Percentiles rank a stretch among this genome's conserved stretches.
These are phyloP conservation scores for Rhinolophus sinicus DNA, from an alignment of 2,113 vertebrate species.

Conservation along the genomic window DNA sequence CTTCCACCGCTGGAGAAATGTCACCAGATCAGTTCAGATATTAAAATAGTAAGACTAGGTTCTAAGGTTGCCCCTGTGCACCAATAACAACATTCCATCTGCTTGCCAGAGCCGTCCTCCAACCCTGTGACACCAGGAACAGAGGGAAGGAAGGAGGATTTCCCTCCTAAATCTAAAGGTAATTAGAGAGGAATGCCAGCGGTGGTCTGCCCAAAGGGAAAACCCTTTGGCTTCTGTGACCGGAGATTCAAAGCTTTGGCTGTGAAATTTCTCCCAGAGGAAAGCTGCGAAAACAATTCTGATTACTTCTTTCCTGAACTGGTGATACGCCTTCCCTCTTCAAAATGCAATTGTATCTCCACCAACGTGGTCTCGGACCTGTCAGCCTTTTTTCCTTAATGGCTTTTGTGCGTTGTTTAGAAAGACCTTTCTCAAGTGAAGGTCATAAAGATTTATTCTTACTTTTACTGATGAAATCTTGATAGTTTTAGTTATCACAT, in stretches of 20 bases:
- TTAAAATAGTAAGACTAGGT: neutral
- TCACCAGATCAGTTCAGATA: neutral
- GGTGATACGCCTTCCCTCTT: neutral
- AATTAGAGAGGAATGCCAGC: neutral
- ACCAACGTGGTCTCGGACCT: neutral
- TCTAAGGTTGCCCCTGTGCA: neutral
- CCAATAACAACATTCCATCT: neutral
- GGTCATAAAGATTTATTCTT: neutral
- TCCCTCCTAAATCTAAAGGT: neutral
- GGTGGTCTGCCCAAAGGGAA: neutral
- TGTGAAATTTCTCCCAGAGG: neutral
- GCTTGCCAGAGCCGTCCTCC: neutral
- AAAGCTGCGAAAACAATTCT: neutral
- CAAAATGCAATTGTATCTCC: rapidly evolving
- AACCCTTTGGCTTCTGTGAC: conserved; percentile 3
- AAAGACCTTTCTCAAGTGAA: neutral
- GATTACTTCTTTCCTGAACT: neutral
- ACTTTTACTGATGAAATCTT: neutral
- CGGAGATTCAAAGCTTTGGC: neutral
- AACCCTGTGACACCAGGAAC: neutral
- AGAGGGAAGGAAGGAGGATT: neutral
- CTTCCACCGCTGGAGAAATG: neutral
- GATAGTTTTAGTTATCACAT: neutral
- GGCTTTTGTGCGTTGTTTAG: neutral
- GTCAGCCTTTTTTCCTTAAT: neutral